phyloP scores from a whole-genome alignment of 2,797 vertebrate species.

The Merluccius polli region DNA sequence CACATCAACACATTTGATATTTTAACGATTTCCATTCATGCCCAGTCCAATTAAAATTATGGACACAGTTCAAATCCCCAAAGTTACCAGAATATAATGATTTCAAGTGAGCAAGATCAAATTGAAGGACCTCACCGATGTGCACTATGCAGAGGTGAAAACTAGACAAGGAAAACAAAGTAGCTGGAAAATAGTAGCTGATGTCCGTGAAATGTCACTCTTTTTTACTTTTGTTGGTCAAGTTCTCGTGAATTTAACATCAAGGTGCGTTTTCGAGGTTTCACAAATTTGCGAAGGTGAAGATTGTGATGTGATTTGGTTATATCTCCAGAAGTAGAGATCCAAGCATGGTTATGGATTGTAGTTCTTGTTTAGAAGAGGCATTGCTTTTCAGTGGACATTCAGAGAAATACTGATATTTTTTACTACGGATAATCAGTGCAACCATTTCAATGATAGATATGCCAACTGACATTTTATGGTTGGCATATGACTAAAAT shows the following conservation, averaged over 20 bases:
- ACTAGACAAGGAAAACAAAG: background rate
- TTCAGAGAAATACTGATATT: too few relatives aligned
- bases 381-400: too few relatives aligned
- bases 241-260: background rate
- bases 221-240: background rate
- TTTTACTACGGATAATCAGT: background rate
- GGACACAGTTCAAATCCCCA: background rate
- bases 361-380: too few relatives aligned
- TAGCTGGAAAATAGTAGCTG: background rate
- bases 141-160: background rate
- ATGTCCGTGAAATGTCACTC: too few relatives aligned
- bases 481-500: background rate
- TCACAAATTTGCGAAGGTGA: background rate
- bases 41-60: too few relatives aligned
- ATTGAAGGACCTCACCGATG: background rate
- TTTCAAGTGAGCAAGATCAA: background rate
- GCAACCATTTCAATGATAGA: background rate
- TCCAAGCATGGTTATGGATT: too few relatives aligned
- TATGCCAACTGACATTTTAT: background rate
- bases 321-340: too few relatives aligned
- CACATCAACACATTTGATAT: too few relatives aligned
- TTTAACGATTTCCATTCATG: too few relatives aligned
- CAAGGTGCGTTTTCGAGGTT: background rate
- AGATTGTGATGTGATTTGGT: background rate
- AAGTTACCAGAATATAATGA: background rate